These are phyloP conservation scores for Astreopora myriophthalma DNA, from an alignment of 64 coral and sea anemone species.

Conservation along the genomic window DNA sequence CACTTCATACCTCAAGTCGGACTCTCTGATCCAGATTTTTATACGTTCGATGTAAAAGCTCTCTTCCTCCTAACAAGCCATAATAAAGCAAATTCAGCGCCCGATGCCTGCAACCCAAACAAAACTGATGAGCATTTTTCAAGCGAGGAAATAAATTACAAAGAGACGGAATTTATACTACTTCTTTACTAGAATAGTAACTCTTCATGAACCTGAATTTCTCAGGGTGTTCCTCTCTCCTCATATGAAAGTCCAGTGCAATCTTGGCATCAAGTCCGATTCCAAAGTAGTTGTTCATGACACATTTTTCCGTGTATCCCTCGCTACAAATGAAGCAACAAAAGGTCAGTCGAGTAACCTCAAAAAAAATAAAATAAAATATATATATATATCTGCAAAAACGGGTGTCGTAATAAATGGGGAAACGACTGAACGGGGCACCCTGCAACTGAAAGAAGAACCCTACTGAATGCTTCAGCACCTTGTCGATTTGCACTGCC, in stretches of 20 bases:
- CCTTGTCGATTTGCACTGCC: too few species aligned
- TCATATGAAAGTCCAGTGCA: constrained; percentile 85
- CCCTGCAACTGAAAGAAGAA: too few species aligned
- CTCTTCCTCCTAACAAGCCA: constrained; percentile 93
- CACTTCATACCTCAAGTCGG: constrained; percentile 78
- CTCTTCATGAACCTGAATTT: constrained; percentile 81
- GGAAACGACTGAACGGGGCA: too few species aligned
- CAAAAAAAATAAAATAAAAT: too few species aligned
- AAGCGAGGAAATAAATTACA: too few species aligned
- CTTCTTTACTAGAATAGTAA: not conserved
- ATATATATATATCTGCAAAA: too few species aligned
- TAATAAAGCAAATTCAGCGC: constrained; percentile 92
- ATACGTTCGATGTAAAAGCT: constrained; percentile 92
- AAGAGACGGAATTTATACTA: too few species aligned
- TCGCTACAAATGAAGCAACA: constrained; percentile 58
- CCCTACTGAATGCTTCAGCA: too few species aligned
- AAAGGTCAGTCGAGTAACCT: not conserved
- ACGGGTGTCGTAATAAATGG: too few species aligned
- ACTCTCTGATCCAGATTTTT: constrained; percentile 98
- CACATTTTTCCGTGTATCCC: constrained; percentile 88
- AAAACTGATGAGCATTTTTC: too few species aligned
- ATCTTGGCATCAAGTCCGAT: constrained; percentile 96
- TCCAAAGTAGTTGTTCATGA: constrained; percentile 99
- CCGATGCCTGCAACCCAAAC: constrained; percentile 59
- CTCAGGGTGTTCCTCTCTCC: constrained; percentile 96